Conservation (phyloP, 2,113 vertebrate species). For the Nansenia antarctica region DNA sequence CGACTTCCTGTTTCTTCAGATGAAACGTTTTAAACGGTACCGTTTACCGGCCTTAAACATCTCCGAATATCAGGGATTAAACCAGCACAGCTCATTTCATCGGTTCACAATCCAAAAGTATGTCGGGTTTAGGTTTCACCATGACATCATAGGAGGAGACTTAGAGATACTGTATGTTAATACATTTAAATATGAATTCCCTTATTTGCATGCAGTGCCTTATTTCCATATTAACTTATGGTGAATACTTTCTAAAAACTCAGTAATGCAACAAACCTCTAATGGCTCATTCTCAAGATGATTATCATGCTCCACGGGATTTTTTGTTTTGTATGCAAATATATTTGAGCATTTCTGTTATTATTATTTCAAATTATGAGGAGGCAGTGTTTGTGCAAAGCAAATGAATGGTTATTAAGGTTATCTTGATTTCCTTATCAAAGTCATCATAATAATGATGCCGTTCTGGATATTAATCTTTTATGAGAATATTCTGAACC, state of each 20-base stretch:
- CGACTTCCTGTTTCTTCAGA: conserved; percentile 36
- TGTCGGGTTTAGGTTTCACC: conserved; percentile 23
- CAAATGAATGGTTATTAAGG: not conserved
- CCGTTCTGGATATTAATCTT: not conserved
- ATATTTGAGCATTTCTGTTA: not conserved
- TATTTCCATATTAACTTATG: conserved; percentile 69
- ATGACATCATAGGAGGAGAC: not conserved
- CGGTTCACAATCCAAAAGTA: too few relatives aligned
- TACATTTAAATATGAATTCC: conserved; percentile 40
- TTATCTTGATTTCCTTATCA: not conserved
- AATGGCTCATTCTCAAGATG: conserved; percentile 47
- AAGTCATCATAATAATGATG: too few relatives aligned
- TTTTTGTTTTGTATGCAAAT: conserved; percentile 21
- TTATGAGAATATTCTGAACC: not conserved
- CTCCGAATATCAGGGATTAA: conserved; percentile 50
- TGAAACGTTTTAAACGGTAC: conserved; percentile 32
- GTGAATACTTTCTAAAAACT: conserved; percentile 57
- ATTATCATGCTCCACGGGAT: conserved; percentile 47
- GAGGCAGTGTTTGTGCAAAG: not conserved
- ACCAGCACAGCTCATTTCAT: conserved; percentile 19
- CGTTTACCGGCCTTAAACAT: conserved; percentile 53
- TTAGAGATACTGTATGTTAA: conserved; percentile 12
- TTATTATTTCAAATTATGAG: not conserved
- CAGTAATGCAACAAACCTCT: conserved; percentile 50
- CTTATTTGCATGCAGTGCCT: conserved; percentile 64